phyloP scores from a whole-genome alignment of 2,888 invertebrate species.

The Helleia helle region DNA sequence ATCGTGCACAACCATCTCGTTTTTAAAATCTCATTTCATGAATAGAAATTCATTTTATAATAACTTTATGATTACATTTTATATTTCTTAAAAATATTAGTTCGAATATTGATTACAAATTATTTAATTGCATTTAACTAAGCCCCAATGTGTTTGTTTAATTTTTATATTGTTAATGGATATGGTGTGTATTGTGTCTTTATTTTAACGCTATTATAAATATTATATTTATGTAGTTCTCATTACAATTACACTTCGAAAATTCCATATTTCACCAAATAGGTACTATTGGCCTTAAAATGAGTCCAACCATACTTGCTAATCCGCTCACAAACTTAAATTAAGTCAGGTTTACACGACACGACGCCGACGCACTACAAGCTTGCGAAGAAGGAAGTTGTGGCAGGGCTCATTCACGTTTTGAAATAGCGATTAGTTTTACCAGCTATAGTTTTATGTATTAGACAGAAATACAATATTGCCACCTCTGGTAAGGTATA shows the following conservation, averaged over 20 bases:
- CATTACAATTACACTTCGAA: background rate
- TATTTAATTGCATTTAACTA: slow-evolving; percentile 3
- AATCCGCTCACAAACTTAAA: too few species aligned
- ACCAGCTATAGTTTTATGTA: too few species aligned
- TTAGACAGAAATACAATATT: too few species aligned
- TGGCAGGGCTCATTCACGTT: too few species aligned
- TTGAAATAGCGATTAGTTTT: too few species aligned
- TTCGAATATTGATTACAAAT: background rate
- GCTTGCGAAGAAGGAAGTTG: too few species aligned
- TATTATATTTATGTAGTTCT: background rate
- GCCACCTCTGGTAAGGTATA: too few species aligned
- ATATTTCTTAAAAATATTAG: background rate
- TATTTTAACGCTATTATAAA: background rate
- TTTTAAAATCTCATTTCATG: slow-evolving; percentile 7
- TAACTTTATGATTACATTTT: background rate
- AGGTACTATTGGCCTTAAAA: background rate
- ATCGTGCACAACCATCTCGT: slow-evolving; percentile 71
- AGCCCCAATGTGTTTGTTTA: background rate
- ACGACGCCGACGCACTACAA: too few species aligned
- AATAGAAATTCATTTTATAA: slow-evolving; percentile 1
- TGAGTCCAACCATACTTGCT: background rate
- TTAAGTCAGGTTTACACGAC: too few species aligned
- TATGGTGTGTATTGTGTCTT: background rate
- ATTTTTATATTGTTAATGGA: background rate
- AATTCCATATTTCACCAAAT: too few species aligned